A percentile compares a stretch with the other conserved stretches of the same genome.
Evolutionary conservation across 2,113 vertebrate species (phyloP).

Genomic region (Collichthys lucidus): DNA sequence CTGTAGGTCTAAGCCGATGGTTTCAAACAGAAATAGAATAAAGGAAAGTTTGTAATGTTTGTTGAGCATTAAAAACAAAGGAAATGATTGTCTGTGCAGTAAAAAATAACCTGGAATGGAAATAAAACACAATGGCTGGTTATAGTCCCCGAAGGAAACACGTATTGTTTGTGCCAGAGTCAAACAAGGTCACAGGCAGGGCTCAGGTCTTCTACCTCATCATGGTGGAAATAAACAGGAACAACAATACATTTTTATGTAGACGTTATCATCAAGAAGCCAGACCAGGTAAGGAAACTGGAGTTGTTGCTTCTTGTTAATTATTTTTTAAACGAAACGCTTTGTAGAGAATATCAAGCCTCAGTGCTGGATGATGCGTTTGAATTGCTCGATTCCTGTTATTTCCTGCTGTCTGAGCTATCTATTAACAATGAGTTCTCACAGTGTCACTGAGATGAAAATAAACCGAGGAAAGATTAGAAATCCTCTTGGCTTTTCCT

Average conservation of each 20-base stretch:
- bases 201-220: neutral
- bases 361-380: neutral
- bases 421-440: conserved; percentile 51
- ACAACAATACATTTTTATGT: neutral
- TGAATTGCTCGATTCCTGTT: conserved; percentile 9
- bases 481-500: conserved; percentile 57
- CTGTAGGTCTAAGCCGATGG: neutral
- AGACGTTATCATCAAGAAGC: neutral
- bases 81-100: conserved; percentile 57
- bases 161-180: conserved; percentile 36
- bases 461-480: conserved; percentile 64
- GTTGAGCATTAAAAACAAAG: conserved; percentile 51
- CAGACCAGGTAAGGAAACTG: neutral
- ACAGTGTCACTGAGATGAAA: conserved; percentile 37
- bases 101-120: conserved; percentile 46
- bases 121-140: conserved; percentile 64
- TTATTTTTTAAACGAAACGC: neutral
- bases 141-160: conserved; percentile 37
- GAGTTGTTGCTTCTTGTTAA: neutral
- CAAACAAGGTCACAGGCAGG: conserved; percentile 40
- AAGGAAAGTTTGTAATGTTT: conserved; percentile 43
- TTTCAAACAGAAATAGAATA: conserved; percentile 26
- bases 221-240: neutral
- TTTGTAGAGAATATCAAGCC: neutral
- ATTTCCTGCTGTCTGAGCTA: conserved; percentile 37